These are phyloP conservation scores for Crypturellus undulatus DNA, from an alignment of 2,113 vertebrate species.

Conservation along the genomic window DNA sequence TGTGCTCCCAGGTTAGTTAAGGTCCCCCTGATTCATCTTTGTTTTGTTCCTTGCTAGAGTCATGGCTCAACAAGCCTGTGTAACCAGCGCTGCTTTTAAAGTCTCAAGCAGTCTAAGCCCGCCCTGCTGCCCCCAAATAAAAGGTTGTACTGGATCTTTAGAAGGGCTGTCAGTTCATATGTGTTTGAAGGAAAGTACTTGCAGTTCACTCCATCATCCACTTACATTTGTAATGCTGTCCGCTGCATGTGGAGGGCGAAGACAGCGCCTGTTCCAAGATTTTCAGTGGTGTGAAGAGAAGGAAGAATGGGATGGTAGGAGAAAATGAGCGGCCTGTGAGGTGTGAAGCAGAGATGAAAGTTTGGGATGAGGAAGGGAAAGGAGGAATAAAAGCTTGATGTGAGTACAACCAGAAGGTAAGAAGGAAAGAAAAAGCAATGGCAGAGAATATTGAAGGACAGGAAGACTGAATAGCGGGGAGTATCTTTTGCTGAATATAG, in stretches of 20 bases:
- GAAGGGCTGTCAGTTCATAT: background rate
- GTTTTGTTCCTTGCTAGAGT: conserved; percentile 22
- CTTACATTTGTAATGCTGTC: background rate
- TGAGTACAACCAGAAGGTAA: background rate
- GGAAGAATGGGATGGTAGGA: background rate
- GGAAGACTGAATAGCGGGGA: too few relatives aligned
- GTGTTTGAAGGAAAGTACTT: background rate
- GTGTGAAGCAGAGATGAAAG: background rate
- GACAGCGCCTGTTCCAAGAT: background rate
- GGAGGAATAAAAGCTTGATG: background rate
- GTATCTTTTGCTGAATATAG: background rate
- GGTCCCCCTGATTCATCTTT: background rate
- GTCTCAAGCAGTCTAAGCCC: background rate
- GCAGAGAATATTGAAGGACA: background rate
- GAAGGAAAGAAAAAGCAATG: background rate
- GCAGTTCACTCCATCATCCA: background rate
- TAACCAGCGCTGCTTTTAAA: background rate
- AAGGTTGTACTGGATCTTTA: background rate
- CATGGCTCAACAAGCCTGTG: background rate
- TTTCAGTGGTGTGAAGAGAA: background rate
- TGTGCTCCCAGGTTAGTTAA: background rate
- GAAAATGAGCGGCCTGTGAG: too few relatives aligned
- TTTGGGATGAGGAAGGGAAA: background rate
- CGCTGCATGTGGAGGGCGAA: background rate
- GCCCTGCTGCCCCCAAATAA: background rate